phyloP scores from a whole-genome alignment of 2,797 vertebrate genomes.

The Acomys russatus region DNA sequence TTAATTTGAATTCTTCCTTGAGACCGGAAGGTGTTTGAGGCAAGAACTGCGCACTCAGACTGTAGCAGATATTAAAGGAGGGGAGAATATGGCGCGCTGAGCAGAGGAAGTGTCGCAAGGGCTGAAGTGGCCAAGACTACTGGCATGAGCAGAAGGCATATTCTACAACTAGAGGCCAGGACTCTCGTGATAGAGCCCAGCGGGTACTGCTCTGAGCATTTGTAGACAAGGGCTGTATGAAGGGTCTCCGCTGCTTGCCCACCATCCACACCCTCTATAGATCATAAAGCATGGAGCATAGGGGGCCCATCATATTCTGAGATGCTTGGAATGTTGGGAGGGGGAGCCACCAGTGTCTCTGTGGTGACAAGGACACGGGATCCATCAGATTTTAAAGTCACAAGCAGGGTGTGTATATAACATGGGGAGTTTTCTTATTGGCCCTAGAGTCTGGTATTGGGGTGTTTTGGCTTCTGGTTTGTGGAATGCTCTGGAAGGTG shows the following conservation, averaged over 20 bases:
- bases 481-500: neutral
- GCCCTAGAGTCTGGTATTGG: neutral
- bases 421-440: neutral
- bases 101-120: neutral
- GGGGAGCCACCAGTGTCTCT: neutral
- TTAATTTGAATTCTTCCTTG: neutral
- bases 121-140: neutral
- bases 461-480: neutral
- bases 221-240: too few relatives aligned
- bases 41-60: neutral
- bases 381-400: neutral
- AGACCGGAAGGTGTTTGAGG: neutral
- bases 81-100: neutral
- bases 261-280: neutral
- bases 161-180: conserved; percentile 50
- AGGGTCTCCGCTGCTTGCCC: neutral
- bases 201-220: neutral
- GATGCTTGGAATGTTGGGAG: neutral
- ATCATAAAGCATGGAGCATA: neutral
- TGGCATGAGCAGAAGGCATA: conserved; percentile 3
- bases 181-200: neutral
- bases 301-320: neutral
- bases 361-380: neutral
- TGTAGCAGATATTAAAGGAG: conserved; percentile 9
- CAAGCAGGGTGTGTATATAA: neutral